Evolutionary conservation across 2,113 vertebrate genomes (phyloP).

Genomic region (Nothoprocta perdicaria): DNA sequence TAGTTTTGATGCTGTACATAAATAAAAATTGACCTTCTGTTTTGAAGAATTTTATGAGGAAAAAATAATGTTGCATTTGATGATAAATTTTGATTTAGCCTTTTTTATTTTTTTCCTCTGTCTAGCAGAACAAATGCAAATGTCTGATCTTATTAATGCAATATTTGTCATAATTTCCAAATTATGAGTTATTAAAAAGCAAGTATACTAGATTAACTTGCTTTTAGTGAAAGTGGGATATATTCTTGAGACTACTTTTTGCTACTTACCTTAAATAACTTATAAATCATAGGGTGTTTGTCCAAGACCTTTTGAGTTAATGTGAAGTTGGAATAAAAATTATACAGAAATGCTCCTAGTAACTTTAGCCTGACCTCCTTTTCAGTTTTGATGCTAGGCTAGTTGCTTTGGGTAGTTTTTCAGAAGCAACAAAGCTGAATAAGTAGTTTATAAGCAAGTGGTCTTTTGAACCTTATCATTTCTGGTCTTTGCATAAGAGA

Average conservation of each 20-base stretch:
- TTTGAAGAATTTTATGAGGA: neutral
- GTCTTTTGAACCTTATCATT: conserved; percentile 38
- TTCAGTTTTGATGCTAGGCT: conserved; percentile 14
- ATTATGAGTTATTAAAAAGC: neutral
- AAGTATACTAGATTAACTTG: neutral
- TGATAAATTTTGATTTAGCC: neutral
- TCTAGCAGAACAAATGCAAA: neutral
- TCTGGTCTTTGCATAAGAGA: neutral
- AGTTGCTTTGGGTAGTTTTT: conserved; percentile 59
- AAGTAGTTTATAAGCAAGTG: conserved; percentile 51
- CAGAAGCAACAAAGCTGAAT: conserved; percentile 39
- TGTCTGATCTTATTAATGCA: neutral
- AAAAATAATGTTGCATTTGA: neutral
- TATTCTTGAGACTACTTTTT: neutral
- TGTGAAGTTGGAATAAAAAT: neutral
- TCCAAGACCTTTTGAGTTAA: neutral
- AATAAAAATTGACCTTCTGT: neutral
- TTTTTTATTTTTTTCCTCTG: neutral
- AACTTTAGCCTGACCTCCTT: neutral
- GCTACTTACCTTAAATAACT: neutral
- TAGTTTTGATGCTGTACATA: neutral
- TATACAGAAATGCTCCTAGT: conserved; percentile 17
- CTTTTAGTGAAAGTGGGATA: neutral
- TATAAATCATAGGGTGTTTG: neutral
- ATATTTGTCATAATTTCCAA: neutral